These are phyloP conservation scores for Lypha dubia DNA, from an alignment of 2,888 invertebrate genomes.

Conservation along the genomic window DNA sequence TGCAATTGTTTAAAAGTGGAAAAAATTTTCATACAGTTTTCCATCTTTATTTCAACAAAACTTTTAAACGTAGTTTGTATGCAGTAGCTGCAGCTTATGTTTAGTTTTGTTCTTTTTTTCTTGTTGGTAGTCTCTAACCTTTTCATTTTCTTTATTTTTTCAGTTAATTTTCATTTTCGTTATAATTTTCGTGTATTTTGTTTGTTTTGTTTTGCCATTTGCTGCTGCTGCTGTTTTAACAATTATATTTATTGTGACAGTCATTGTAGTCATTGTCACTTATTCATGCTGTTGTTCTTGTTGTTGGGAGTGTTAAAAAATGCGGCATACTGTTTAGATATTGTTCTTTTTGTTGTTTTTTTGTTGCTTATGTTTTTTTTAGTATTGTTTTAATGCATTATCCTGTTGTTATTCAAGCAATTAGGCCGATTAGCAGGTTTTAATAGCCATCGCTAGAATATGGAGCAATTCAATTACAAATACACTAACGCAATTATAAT, in stretches of 20 bases:
- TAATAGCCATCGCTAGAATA: constrained; percentile 30
- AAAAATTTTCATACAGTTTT: not conserved
- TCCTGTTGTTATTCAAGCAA: constrained; percentile 78
- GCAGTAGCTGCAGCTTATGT: not conserved
- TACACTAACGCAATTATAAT: not conserved
- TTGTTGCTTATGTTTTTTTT: constrained; percentile 59
- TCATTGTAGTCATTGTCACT: constrained; percentile 9
- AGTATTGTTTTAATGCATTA: constrained; percentile 72
- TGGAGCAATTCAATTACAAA: not conserved
- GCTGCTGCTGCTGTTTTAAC: constrained; percentile 32
- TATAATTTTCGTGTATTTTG: not conserved
- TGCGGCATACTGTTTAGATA: constrained; percentile 18
- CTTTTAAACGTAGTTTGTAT: not conserved
- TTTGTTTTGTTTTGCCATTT: constrained; percentile 3
- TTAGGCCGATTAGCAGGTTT: constrained; percentile 80
- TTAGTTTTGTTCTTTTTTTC: not conserved
- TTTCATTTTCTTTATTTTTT: not conserved
- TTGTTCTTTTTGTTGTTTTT: too few relatives aligned
- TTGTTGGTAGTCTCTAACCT: not conserved
- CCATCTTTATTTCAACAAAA: constrained; percentile 1
- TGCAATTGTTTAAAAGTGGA: too few relatives aligned
- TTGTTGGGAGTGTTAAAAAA: constrained; percentile 1
- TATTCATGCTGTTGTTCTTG: not conserved
- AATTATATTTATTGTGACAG: constrained; percentile 52
- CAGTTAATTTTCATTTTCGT: constrained; percentile 32